Conservation (phyloP, 2,113 vertebrate genomes). For the Gasterosteus nipponicus region DNA sequence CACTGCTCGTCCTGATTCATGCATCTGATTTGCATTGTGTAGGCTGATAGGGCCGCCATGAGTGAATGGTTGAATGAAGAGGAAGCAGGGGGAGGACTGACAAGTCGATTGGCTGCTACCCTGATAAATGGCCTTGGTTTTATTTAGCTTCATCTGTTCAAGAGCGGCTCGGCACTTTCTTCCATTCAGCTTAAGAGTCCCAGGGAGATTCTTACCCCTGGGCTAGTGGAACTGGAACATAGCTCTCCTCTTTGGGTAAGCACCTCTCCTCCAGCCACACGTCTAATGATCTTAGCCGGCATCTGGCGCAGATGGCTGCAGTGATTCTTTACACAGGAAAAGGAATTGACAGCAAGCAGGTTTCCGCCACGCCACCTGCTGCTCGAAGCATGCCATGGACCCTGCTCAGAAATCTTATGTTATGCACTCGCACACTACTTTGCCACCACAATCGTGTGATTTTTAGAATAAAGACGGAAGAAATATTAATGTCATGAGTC, state of each 20-base stretch:
- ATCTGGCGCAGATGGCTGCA: conserved; percentile 65
- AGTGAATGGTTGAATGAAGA: conserved; percentile 63
- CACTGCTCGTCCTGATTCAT: conserved; percentile 53
- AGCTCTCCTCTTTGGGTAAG: conserved; percentile 67
- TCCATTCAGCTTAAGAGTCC: conserved; percentile 71
- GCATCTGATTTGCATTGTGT: conserved; percentile 63
- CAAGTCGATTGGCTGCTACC: conserved; percentile 60
- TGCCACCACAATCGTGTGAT: conserved; percentile 83
- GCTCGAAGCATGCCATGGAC: not conserved
- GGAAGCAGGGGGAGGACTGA: conserved; percentile 60
- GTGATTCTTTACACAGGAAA: conserved; percentile 54
- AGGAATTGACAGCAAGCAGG: conserved; percentile 48
- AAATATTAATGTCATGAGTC: conserved; percentile 86
- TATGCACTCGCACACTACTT: conserved; percentile 57
- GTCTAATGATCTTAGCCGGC: conserved; percentile 70
- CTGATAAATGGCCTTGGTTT: conserved; percentile 73
- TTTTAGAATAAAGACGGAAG: conserved; percentile 82
- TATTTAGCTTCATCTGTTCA: conserved; percentile 76
- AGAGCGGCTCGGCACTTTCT: conserved; percentile 58
- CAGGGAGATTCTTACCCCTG: conserved; percentile 60
- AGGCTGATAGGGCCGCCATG: conserved; percentile 24
- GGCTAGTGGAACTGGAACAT: conserved; percentile 65
- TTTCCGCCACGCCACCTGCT: not conserved
- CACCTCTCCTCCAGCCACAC: conserved; percentile 61
- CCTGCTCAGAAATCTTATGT: not conserved